These are phyloP conservation scores for Motacilla tschutschensis DNA, from an alignment of 2,113 vertebrate genomes.

Conservation along the genomic window DNA sequence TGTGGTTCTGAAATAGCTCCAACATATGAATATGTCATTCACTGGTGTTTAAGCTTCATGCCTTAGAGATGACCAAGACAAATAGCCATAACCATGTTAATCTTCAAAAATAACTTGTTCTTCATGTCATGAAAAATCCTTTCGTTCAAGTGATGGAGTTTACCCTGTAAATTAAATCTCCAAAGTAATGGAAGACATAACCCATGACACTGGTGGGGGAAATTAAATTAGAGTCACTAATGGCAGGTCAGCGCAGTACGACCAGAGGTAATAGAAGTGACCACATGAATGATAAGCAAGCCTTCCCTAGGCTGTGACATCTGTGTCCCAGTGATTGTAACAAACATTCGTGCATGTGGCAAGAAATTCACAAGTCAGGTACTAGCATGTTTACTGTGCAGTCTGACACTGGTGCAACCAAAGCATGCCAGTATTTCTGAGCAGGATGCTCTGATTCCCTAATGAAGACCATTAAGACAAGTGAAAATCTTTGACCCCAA, in stretches of 20 bases:
- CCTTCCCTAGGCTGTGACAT: constrained; percentile 63
- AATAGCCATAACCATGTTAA: constrained; percentile 62
- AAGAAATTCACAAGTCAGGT: constrained; percentile 69
- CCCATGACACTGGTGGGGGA: constrained; percentile 71
- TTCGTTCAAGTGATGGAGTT: constrained; percentile 68
- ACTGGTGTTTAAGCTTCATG: constrained; percentile 48
- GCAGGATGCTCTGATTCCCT: constrained; percentile 50
- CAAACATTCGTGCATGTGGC: constrained; percentile 64
- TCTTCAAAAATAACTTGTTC: constrained; percentile 71
- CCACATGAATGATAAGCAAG: constrained; percentile 78
- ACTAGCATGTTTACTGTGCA: constrained; percentile 52
- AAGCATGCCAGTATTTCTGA: constrained; percentile 49
- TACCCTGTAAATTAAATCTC: constrained; percentile 77
- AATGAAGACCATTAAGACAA: constrained; percentile 66
- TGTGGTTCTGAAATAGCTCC: constrained; percentile 15
- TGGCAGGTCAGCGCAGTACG: constrained; percentile 70
- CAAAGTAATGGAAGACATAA: constrained; percentile 79
- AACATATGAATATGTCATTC: constrained; percentile 36
- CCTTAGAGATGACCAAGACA: constrained; percentile 63
- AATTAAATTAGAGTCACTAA: constrained; percentile 85
- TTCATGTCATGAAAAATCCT: constrained; percentile 68
- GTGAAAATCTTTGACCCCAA: constrained; percentile 31
- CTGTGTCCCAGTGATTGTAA: constrained; percentile 52
- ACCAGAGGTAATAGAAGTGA: constrained; percentile 77
- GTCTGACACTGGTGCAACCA: not conserved